Percentiles rank a stretch among this genome's conserved stretches.
phyloP scores from a whole-genome alignment of 2,888 invertebrate genomes.

The Esperia sulphurella region DNA sequence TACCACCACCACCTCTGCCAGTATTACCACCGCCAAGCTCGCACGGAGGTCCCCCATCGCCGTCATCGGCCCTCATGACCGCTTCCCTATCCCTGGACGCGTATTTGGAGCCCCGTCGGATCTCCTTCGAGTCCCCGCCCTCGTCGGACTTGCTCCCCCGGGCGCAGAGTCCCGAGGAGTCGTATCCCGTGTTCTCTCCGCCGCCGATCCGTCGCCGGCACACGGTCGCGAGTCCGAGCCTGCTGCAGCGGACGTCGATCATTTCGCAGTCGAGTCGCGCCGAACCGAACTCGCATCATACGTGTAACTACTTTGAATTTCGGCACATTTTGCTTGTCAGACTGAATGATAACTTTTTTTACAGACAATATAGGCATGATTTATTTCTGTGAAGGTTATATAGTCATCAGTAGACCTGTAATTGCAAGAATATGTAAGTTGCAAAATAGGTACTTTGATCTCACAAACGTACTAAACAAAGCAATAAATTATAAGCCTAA shows the following conservation, averaged over 20 bases:
- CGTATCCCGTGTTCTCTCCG: constrained; percentile 91
- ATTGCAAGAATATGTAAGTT: too few relatives aligned
- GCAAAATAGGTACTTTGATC: too few relatives aligned
- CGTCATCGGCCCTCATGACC: constrained; percentile 91
- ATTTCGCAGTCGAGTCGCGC: constrained; percentile 88
- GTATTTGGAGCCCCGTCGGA: constrained; percentile 90
- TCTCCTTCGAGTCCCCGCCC: constrained; percentile 89
- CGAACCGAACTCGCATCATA: constrained; percentile 89
- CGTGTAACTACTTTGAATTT: constrained; percentile 83
- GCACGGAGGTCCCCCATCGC: constrained; percentile 82
- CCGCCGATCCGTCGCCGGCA: constrained; percentile 86
- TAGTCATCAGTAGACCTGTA: too few relatives aligned
- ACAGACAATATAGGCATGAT: too few relatives aligned
- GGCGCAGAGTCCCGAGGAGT: constrained; percentile 86
- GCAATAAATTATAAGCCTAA: too few relatives aligned
- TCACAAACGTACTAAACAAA: too few relatives aligned
- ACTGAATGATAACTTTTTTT: not conserved
- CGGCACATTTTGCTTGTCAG: constrained; percentile 2
- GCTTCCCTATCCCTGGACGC: constrained; percentile 86
- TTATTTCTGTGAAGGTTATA: too few relatives aligned
- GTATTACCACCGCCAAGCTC: constrained; percentile 43
- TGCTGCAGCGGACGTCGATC: constrained; percentile 85
- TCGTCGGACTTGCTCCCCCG: constrained; percentile 84
- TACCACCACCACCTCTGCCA: constrained; percentile 80
- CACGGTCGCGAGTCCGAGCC: constrained; percentile 69